phyloP scores from a whole-genome alignment of 1,140 invertebrate genomes.

The Brevipalpus yothersi region DNA sequence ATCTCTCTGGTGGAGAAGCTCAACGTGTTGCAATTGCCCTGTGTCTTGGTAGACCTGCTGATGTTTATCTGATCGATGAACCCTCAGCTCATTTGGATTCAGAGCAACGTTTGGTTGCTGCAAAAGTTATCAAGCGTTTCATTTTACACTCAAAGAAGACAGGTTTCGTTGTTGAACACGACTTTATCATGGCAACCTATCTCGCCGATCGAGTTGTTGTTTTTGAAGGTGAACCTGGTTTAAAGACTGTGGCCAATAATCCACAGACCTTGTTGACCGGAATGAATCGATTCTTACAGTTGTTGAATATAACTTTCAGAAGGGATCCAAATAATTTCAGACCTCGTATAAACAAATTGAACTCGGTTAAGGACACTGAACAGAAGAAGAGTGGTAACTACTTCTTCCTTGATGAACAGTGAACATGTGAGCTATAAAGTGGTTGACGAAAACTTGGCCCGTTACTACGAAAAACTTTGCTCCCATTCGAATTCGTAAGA shows the following conservation, averaged over 20 bases:
- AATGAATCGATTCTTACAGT: slow-evolving; percentile 91
- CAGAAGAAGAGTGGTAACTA: slow-evolving; percentile 92
- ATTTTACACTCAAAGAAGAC: slow-evolving; percentile 98
- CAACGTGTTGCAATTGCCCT: slow-evolving; percentile 86
- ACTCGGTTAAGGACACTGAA: slow-evolving; percentile 92
- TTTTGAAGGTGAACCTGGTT: slow-evolving; percentile 79
- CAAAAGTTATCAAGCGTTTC: slow-evolving; percentile 66
- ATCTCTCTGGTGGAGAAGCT: slow-evolving; percentile 95
- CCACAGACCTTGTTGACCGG: slow-evolving; percentile 85
- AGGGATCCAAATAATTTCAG: slow-evolving; percentile 95
- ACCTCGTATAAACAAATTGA: slow-evolving; percentile 88
- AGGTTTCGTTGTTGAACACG: slow-evolving; percentile 98
- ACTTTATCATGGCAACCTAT: slow-evolving; percentile 99
- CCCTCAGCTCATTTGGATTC: slow-evolving; percentile 97
- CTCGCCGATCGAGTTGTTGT: slow-evolving; percentile 95
- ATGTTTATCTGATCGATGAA: slow-evolving; percentile 97
- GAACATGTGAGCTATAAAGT: neutral
- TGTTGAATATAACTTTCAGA: slow-evolving; percentile 93
- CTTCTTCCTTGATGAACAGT: slow-evolving; percentile 90
- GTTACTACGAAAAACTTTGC: no score
- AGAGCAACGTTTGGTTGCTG: slow-evolving; percentile 96
- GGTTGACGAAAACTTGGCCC: no score
- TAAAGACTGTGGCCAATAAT: slow-evolving; percentile 59
- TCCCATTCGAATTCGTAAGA: no score
- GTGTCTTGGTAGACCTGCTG: slow-evolving; percentile 91